Conservation (phyloP, 2,888 invertebrate species). For the Furcula furcula region DNA sequence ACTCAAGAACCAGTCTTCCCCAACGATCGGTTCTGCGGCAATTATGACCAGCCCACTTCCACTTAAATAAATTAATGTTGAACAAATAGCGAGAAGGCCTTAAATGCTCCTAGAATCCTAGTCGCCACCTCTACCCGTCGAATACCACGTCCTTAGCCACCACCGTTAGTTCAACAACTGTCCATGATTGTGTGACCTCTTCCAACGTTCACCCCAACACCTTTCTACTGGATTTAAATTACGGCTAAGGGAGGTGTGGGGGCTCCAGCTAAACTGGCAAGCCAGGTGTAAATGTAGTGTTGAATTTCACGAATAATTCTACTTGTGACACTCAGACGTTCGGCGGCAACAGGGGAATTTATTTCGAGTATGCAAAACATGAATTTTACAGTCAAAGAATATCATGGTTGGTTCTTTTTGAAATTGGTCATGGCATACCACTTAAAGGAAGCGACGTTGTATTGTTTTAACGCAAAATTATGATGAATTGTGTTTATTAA, state of each 20-base stretch:
- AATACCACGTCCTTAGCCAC: conserved; percentile 48
- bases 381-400: conserved; percentile 33
- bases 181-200: conserved; percentile 18
- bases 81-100: conserved; percentile 11
- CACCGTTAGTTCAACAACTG: conserved; percentile 42
- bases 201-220: conserved; percentile 7
- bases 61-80: no score
- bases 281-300: conserved; percentile 56
- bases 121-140: conserved; percentile 36
- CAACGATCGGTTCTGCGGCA: no score
- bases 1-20: no score
- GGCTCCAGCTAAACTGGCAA: conserved; percentile 28
- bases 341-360: conserved; percentile 42
- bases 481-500: conserved; percentile 14
- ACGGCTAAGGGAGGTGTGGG: conserved; percentile 4
- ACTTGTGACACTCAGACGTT: conserved; percentile 51
- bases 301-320: conserved; percentile 63
- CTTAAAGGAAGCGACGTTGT: conserved; percentile 8
- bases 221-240: conserved; percentile 8
- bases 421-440: conserved; percentile 32
- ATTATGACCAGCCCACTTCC: no score
- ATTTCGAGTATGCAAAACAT: conserved; percentile 47
- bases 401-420: conserved; percentile 27
- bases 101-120: conserved; percentile 44
- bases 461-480: conserved; percentile 18